Percentiles rank a stretch among this genome's conserved stretches.
These are phyloP conservation scores for Pachymerium ferrugineum DNA, from an alignment of 2,888 invertebrate genomes.

Conservation along the genomic window DNA sequence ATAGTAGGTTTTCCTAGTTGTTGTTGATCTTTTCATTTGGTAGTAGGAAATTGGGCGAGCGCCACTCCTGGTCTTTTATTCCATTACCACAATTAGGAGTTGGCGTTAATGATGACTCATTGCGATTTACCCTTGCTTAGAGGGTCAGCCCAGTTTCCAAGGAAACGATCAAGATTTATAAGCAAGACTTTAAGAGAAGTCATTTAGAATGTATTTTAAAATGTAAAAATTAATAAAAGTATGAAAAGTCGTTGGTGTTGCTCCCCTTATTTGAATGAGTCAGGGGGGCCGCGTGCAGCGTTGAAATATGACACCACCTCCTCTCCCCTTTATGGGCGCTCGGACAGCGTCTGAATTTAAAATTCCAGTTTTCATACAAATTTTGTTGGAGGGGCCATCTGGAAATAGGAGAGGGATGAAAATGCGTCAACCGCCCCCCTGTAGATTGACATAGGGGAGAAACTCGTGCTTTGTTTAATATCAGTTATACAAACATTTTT, in stretches of 20 bases:
- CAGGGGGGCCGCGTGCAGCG: constrained; percentile 21
- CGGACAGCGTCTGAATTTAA: constrained; percentile 28
- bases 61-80: constrained; percentile 15
- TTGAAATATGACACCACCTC: constrained; percentile 14
- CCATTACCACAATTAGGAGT: constrained; percentile 30
- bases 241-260: constrained; percentile 1
- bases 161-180: constrained; percentile 25
- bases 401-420: constrained; percentile 17
- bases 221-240: background rate
- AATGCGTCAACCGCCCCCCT: constrained; percentile 21
- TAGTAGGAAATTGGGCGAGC: constrained; percentile 17
- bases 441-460: constrained; percentile 1
- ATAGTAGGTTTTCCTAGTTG: too few species aligned
- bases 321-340: constrained; percentile 17
- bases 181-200: background rate
- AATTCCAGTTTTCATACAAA: constrained; percentile 32
- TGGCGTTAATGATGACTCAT: constrained; percentile 31
- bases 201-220: background rate
- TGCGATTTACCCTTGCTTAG: constrained; percentile 9
- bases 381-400: constrained; percentile 23
- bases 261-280: constrained; percentile 15
- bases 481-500: too few species aligned
- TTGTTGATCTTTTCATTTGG: constrained; percentile 21
- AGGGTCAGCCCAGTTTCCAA: constrained; percentile 21
- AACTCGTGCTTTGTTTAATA: background rate